phyloP scores from a whole-genome alignment of 2,888 invertebrate genomes.

The Spisula solida region DNA sequence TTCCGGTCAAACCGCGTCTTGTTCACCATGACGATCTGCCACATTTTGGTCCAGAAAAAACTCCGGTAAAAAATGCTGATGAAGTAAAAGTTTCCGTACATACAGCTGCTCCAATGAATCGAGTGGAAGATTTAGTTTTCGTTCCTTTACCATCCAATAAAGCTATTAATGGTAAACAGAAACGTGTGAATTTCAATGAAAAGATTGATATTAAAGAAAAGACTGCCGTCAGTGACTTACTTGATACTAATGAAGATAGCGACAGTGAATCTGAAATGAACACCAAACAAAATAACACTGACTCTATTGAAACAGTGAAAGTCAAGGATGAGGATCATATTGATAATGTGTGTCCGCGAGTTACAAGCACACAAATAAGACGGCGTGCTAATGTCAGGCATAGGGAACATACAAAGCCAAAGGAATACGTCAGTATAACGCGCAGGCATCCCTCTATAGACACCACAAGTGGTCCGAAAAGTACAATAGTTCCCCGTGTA shows the following conservation, averaged over 20 bases:
- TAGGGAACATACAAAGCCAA: slow-evolving; percentile 1
- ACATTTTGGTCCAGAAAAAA: slow-evolving; percentile 22
- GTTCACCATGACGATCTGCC: slow-evolving; percentile 58
- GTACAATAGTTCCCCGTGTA: slow-evolving; percentile 4
- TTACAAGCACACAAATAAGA: slow-evolving; percentile 16
- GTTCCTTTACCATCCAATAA: slow-evolving; percentile 41
- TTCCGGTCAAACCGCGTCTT: slow-evolving; percentile 37
- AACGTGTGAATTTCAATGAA: slow-evolving; percentile 52
- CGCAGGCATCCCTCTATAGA: slow-evolving; percentile 11
- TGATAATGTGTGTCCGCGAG: not conserved
- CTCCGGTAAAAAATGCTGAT: not conserved
- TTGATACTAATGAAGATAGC: not conserved
- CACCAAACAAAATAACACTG: not conserved
- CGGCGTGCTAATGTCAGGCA: slow-evolving; percentile 15
- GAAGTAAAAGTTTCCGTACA: slow-evolving; percentile 55
- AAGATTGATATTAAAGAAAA: slow-evolving; percentile 49
- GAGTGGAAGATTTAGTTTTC: slow-evolving; percentile 51
- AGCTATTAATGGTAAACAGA: slow-evolving; percentile 34
- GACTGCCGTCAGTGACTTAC: slow-evolving; percentile 31
- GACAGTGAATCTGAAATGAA: not conserved
- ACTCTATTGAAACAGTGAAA: not conserved
- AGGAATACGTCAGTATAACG: slow-evolving; percentile 23
- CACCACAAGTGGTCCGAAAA: not conserved
- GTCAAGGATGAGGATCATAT: not conserved
- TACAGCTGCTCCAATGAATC: slow-evolving; percentile 46